A percentile compares a stretch with the other conserved stretches of the same genome.
These are phyloP conservation scores for Odontomachus brunneus DNA, from an alignment of 1,140 invertebrate species.

Conservation along the genomic window DNA sequence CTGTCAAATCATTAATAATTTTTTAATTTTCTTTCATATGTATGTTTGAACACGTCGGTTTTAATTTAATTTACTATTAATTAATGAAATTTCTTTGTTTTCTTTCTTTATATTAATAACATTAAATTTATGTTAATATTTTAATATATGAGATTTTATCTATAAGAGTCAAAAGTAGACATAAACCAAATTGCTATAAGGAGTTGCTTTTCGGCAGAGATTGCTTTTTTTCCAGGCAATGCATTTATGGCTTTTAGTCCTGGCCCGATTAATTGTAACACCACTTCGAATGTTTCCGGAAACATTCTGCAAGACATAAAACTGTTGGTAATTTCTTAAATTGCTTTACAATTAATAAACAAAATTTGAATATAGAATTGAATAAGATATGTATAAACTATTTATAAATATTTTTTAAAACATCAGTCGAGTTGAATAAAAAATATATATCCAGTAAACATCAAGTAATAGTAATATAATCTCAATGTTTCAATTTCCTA, in stretches of 20 bases:
- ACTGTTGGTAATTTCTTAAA: background rate
- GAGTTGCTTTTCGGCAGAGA: background rate
- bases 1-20: no score
- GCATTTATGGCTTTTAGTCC: background rate
- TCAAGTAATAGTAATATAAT: no score
- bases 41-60: no score
- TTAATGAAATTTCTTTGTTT: background rate
- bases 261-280: background rate
- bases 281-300: background rate
- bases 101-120: no score
- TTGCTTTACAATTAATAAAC: constrained; percentile 4
- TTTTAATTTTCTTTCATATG: no score
- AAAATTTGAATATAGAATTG: background rate
- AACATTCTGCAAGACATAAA: constrained; percentile 1
- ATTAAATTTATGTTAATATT: background rate
- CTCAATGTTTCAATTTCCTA: no score
- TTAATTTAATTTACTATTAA: no score
- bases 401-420: background rate
- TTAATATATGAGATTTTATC: background rate
- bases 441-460: no score
- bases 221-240: background rate
- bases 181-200: constrained; percentile 2
- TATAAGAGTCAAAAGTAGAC: background rate
- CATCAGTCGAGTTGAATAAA: background rate
- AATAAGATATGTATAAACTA: background rate